These are phyloP conservation scores for Lordiphosa stackelbergi DNA, from an alignment of 1,140 invertebrate genomes.

Conservation along the genomic window DNA sequence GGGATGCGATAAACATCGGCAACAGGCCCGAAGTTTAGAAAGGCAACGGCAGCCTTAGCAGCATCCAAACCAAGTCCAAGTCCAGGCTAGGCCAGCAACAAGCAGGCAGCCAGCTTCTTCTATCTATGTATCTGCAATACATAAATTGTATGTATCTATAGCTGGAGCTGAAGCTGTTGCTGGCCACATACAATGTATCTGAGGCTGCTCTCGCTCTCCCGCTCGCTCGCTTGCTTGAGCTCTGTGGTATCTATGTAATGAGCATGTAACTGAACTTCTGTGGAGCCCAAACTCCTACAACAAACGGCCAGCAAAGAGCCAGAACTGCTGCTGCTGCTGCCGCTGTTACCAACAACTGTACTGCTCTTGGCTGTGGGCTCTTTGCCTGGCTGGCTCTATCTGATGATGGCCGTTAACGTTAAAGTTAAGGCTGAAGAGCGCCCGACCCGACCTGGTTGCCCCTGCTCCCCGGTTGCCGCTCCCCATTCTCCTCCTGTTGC, in stretches of 20 bases:
- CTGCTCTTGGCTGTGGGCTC: slow-evolving; percentile 31
- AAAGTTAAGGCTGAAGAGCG: slow-evolving; percentile 62
- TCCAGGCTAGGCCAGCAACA: slow-evolving; percentile 27
- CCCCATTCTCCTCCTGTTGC: slow-evolving; percentile 19
- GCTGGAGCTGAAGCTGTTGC: slow-evolving; percentile 5
- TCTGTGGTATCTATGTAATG: slow-evolving; percentile 63
- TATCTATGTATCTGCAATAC: slow-evolving; percentile 65
- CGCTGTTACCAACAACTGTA: slow-evolving; percentile 54
- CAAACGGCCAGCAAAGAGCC: slow-evolving; percentile 47
- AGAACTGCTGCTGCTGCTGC: slow-evolving; percentile 9
- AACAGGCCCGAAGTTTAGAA: slow-evolving; percentile 69
- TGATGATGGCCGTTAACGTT: slow-evolving; percentile 74
- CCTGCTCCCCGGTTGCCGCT: slow-evolving; percentile 4
- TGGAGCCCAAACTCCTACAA: slow-evolving; percentile 73
- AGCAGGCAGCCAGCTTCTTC: slow-evolving; percentile 24
- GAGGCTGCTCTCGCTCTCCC: slow-evolving; percentile 5
- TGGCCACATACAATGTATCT: slow-evolving; percentile 55
- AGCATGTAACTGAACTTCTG: slow-evolving; percentile 74
- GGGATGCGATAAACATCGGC: slow-evolving; percentile 61
- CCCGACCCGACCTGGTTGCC: slow-evolving; percentile 59
- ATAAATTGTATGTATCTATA: slow-evolving; percentile 60
- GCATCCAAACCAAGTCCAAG: slow-evolving; percentile 24
- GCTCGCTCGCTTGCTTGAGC: slow-evolving; percentile 1
- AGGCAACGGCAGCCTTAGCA: slow-evolving; percentile 51
- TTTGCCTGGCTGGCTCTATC: slow-evolving; percentile 47